phyloP scores from a whole-genome alignment of 1,140 invertebrate species.

The Aculops lycopersici region DNA sequence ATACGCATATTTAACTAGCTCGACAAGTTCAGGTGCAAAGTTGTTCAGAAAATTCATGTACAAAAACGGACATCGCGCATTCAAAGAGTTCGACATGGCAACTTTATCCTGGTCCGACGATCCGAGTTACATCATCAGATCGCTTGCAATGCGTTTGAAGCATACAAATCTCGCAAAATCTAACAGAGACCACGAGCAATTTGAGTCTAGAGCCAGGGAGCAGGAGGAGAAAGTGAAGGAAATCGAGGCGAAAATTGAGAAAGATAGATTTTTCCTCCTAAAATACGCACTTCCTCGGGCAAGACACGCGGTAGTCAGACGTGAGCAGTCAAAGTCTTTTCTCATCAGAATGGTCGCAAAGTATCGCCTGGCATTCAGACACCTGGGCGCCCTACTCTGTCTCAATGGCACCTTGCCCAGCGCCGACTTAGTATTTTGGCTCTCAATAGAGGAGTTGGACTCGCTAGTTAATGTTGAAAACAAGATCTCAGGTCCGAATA shows the following conservation, averaged over 20 bases:
- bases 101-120: slow-evolving; percentile 30
- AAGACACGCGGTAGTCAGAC: slow-evolving; percentile 21
- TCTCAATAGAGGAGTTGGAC: slow-evolving; percentile 30
- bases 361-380: slow-evolving; percentile 24
- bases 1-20: slow-evolving; percentile 1
- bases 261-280: slow-evolving; percentile 14
- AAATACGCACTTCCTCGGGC: slow-evolving; percentile 22
- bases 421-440: slow-evolving; percentile 28
- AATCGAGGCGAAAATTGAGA: not conserved
- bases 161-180: slow-evolving; percentile 2
- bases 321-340: slow-evolving; percentile 10
- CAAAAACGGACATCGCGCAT: slow-evolving; percentile 34
- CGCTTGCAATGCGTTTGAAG: slow-evolving; percentile 21
- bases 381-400: slow-evolving; percentile 24
- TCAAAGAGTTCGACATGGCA: slow-evolving; percentile 35
- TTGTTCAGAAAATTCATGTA: slow-evolving; percentile 26
- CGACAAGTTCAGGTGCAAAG: slow-evolving; percentile 15
- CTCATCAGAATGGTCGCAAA: slow-evolving; percentile 20
- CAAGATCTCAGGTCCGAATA: too few species aligned
- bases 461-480: slow-evolving; percentile 22
- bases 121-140: slow-evolving; percentile 24
- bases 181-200: too few species aligned
- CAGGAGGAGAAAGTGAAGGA: not conserved
- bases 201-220: not conserved
- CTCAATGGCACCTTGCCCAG: slow-evolving; percentile 27